phyloP scores from a whole-genome alignment of 2,888 invertebrate genomes.

The Drosophila kanekoi region DNA sequence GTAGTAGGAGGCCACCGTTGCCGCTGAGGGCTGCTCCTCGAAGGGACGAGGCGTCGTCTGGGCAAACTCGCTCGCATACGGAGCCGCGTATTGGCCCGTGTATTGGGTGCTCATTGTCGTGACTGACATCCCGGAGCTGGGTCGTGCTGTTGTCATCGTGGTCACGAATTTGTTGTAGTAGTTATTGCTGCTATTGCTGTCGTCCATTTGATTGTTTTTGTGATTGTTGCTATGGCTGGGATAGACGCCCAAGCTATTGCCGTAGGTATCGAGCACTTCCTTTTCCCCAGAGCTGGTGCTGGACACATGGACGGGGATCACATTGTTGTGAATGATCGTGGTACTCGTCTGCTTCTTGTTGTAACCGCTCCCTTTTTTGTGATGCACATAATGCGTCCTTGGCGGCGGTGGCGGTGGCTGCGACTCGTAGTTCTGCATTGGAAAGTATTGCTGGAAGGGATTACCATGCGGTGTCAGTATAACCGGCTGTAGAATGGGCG shows the following conservation, averaged over 20 bases:
- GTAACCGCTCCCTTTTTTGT: slow-evolving; percentile 53
- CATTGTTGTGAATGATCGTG: slow-evolving; percentile 84
- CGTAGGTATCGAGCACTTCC: slow-evolving; percentile 82
- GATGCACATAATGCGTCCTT: slow-evolving; percentile 49
- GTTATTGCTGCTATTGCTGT: slow-evolving; percentile 26
- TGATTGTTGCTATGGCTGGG: slow-evolving; percentile 52
- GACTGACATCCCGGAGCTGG: slow-evolving; percentile 44
- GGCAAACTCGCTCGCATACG: slow-evolving; percentile 64
- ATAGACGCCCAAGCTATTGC: slow-evolving; percentile 76
- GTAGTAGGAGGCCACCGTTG: slow-evolving; percentile 75
- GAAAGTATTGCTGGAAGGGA: slow-evolving; percentile 72
- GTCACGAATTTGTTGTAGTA: slow-evolving; percentile 58
- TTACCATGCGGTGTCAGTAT: slow-evolving; percentile 70
- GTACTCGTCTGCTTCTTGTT: slow-evolving; percentile 67
- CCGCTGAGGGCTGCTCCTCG: slow-evolving; percentile 68
- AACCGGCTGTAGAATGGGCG: slow-evolving; percentile 82
- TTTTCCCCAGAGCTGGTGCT: slow-evolving; percentile 76
- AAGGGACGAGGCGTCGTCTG: slow-evolving; percentile 67
- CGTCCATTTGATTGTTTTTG: slow-evolving; percentile 16
- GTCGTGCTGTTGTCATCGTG: slow-evolving; percentile 69
- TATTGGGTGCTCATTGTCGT: slow-evolving; percentile 62
- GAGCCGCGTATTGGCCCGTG: slow-evolving; percentile 60
- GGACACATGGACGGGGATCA: slow-evolving; percentile 82
- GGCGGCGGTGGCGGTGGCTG: slow-evolving; percentile 8
- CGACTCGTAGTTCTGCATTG: slow-evolving; percentile 38